Base-by-base conservation (phyloP, 1,140 invertebrate species). In the Orussus abietinus region DNA sequence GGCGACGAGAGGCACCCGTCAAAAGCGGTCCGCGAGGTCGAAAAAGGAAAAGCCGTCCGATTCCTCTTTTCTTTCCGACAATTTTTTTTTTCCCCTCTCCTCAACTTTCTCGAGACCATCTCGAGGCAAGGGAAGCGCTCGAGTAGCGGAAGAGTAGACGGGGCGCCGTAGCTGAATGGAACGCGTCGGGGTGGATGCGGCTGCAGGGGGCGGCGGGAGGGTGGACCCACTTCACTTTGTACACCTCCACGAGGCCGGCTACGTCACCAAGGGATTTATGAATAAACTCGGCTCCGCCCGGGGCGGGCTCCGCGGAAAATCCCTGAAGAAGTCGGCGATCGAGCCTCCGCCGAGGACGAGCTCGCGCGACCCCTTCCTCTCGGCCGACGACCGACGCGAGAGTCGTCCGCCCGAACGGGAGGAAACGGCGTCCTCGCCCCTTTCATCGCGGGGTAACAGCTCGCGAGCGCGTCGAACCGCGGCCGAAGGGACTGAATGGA, bases 391-490 rank as follows among this genome's bases (percentile, higher is more conserved):
- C n/a, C n/a, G n/a, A n/a, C n/a, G n/a, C n/a, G n/a, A n/a, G n/a
- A n/a, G n/a, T n/a, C n/a, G n/a, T n/a, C n/a, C n/a, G n/a, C n/a
- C n/a, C n/a, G n/a, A n/a, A n/a, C n/a, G n/a, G n/a, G n/a, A n/a
- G n/a, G n/a, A n/a, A n/a, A n/a, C n/a, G n/a, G n/a, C n/a, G n/a
- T n/a, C n/a, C n/a, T n/a, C 4, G 29, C 29, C 29, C 29, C 10
- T n/a, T 4, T 31, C 11, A 10, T 14, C 15, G 11, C n/a, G 15
- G 4, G 4, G 11, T 11, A 31, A 36, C 34, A n/a, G n/a, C n/a
- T n/a, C n/a, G n/a, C 34, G 26, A 13, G 35, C 32, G 45, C 34
- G 42, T 49, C 45, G 38, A 42, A 30, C 18, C 20, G 29, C 20
- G 18, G 32, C 22, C 12, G 36, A 42, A 33, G 38, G 30, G 38